These are phyloP conservation scores for Drosophila simulans DNA, from an alignment of 1,140 invertebrate genomes.

Conservation along the genomic window DNA sequence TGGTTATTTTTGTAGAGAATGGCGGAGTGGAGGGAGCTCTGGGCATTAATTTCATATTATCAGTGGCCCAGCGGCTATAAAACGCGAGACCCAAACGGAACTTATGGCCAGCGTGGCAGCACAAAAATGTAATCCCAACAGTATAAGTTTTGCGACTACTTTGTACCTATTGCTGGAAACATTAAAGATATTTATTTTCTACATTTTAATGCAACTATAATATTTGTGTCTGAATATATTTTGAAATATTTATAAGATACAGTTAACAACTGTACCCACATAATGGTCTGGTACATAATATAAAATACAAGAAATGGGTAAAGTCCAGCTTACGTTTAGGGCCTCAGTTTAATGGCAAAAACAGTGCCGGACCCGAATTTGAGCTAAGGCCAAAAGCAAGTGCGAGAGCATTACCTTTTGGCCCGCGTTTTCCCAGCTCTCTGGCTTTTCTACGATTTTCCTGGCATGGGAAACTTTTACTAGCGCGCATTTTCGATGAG, in stretches of 20 bases:
- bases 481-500: slow-evolving; percentile 70
- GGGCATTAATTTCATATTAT: slow-evolving; percentile 81
- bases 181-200: too few relatives aligned
- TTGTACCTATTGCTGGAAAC: not conserved
- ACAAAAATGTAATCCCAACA: not conserved
- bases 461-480: slow-evolving; percentile 57
- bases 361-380: slow-evolving; percentile 28
- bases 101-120: slow-evolving; percentile 40
- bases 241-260: too few relatives aligned
- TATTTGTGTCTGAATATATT: too few relatives aligned
- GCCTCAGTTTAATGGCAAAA: slow-evolving; percentile 68
- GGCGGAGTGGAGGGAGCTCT: not conserved
- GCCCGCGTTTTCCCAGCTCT: not conserved
- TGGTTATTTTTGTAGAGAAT: not conserved
- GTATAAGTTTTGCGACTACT: not conserved
- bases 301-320: slow-evolving; percentile 27
- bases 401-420: slow-evolving; percentile 37
- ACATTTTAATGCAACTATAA: too few relatives aligned
- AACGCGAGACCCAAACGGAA: slow-evolving; percentile 46
- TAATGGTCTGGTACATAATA: slow-evolving; percentile 1
- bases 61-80: slow-evolving; percentile 64
- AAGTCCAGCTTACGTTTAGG: slow-evolving; percentile 63
- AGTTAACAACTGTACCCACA: slow-evolving; percentile 4
- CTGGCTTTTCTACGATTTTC: slow-evolving; percentile 15
- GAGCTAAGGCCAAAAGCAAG: slow-evolving; percentile 35